Evolutionary conservation across 2,888 invertebrate species (phyloP).

Genomic region (Eupithecia insigniata): DNA sequence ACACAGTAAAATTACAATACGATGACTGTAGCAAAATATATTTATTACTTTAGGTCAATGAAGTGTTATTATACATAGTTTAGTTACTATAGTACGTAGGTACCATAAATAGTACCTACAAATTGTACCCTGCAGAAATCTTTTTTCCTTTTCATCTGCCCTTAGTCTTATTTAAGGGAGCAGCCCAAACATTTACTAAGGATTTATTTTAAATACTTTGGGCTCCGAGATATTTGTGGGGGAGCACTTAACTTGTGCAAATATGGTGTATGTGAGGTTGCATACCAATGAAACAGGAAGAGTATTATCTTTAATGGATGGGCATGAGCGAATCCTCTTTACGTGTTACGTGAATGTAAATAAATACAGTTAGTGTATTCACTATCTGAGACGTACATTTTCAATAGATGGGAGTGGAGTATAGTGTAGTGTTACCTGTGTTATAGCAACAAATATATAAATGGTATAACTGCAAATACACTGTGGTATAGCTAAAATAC

Average conservation of each 20-base stretch:
- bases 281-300: slow-evolving; percentile 17
- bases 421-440: too few species aligned
- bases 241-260: slow-evolving; percentile 30
- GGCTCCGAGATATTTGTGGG: slow-evolving; percentile 16
- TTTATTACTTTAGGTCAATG: too few species aligned
- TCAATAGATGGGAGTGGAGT: too few species aligned
- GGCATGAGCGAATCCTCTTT: slow-evolving; percentile 9
- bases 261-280: slow-evolving; percentile 33
- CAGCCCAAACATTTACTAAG: slow-evolving; percentile 26
- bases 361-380: too few species aligned
- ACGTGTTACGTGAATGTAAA: background rate
- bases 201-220: slow-evolving; percentile 29
- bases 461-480: too few species aligned
- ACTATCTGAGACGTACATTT: too few species aligned
- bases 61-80: too few species aligned
- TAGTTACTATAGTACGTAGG: background rate
- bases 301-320: slow-evolving; percentile 13
- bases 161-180: background rate
- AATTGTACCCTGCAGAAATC: background rate
- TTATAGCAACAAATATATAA: too few species aligned
- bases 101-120: background rate
- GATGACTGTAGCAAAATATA: too few species aligned
- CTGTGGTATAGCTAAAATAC: too few species aligned
- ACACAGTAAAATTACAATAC: too few species aligned
- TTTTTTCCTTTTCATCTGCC: background rate